Conservation (phyloP, 2,113 vertebrate genomes). For the Caranx ignobilis region DNA sequence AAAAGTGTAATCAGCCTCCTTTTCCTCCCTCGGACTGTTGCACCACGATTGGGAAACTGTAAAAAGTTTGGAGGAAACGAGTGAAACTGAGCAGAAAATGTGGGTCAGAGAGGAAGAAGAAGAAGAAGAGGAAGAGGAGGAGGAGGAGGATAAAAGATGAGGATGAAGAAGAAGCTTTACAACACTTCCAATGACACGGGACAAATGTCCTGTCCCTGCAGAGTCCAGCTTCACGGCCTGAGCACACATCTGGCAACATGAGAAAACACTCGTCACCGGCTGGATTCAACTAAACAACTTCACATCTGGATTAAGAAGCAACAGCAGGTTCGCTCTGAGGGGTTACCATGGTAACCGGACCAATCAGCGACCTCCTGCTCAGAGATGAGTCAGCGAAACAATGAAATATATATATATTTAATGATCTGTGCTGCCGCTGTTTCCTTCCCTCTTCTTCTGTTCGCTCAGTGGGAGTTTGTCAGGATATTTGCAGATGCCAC, state of each 20-base stretch:
- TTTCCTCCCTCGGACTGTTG: slow-evolving; percentile 49
- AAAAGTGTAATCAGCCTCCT: slow-evolving; percentile 9
- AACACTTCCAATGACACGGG: background rate
- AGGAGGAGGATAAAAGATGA: background rate
- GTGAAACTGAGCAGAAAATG: slow-evolving; percentile 45
- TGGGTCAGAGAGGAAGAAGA: slow-evolving; percentile 19
- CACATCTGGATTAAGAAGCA: background rate
- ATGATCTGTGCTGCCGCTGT: no score
- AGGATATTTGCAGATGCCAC: slow-evolving; percentile 12
- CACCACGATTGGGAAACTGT: slow-evolving; percentile 32
- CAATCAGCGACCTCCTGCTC: no score
- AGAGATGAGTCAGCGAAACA: no score
- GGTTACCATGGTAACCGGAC: no score
- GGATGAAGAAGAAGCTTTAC: background rate
- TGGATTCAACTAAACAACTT: background rate
- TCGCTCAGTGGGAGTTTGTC: background rate
- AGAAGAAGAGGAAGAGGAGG: background rate
- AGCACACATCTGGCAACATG: background rate
- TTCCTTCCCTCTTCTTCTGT: background rate
- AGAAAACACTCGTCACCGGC: background rate
- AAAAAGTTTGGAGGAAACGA: slow-evolving; percentile 58
- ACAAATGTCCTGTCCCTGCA: background rate
- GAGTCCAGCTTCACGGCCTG: background rate
- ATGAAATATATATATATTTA: no score
- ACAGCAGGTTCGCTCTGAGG: background rate